These are phyloP conservation scores for Gallinago stenura DNA, from an alignment of 2,797 vertebrate genomes.

Conservation along the genomic window DNA sequence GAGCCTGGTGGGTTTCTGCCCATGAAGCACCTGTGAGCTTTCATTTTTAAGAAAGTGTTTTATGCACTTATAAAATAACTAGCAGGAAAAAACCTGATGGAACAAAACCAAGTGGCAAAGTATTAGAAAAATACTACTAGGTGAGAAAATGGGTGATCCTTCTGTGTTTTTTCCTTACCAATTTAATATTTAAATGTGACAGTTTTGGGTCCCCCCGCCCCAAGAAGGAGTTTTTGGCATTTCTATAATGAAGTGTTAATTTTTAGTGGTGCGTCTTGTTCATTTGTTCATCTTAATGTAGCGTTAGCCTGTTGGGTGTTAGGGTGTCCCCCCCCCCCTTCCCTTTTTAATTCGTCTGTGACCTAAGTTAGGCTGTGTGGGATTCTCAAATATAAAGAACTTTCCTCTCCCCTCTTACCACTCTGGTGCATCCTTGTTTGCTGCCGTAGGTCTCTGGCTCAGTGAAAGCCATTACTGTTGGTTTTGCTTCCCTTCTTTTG, in stretches of 20 bases:
- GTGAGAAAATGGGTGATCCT: background rate
- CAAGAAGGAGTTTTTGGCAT: background rate
- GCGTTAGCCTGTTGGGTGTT: background rate
- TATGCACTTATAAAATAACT: background rate
- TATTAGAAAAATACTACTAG: background rate
- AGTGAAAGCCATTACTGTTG: background rate
- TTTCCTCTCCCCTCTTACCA: background rate
- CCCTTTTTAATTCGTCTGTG: background rate
- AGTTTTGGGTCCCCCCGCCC: background rate
- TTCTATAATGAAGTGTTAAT: background rate
- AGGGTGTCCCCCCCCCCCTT: no score
- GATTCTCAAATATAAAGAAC: background rate
- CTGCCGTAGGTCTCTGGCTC: background rate
- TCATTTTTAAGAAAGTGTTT: background rate
- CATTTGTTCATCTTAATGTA: background rate
- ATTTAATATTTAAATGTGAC: background rate
- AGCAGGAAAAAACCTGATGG: background rate
- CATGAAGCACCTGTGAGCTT: background rate
- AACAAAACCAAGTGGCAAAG: background rate
- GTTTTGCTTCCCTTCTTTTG: background rate
- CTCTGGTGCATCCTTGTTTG: background rate
- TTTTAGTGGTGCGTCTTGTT: background rate
- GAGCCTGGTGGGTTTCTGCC: background rate
- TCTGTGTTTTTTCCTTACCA: background rate
- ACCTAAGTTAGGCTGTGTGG: background rate